Percentiles rank a stretch among this genome's conserved stretches.
phyloP scores from a whole-genome alignment of 2,797 vertebrate species.

The Eurystomus glaucurus region DNA sequence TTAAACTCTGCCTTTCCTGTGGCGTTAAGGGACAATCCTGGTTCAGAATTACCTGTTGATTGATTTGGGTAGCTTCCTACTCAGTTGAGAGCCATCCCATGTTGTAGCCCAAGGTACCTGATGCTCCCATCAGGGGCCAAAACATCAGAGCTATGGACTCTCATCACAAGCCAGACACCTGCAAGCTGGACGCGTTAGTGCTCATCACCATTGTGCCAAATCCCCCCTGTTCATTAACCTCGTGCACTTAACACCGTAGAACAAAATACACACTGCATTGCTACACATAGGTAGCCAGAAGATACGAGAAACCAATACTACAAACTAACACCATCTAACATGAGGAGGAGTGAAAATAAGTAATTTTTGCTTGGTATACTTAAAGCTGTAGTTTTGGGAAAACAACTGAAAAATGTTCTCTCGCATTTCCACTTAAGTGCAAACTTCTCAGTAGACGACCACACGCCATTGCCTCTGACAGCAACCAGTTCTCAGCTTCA shows the following conservation, averaged over 20 bases:
- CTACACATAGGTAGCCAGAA: not conserved
- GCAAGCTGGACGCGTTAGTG: not conserved
- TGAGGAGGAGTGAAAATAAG: not conserved
- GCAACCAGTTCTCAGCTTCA: not conserved
- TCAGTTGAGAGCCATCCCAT: not conserved
- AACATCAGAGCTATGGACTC: not conserved
- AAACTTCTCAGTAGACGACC: not conserved
- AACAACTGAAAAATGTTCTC: not conserved
- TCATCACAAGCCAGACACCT: not conserved
- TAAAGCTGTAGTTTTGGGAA: not conserved
- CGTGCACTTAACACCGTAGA: fast-evolving
- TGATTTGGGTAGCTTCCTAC: not conserved
- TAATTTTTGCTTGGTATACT: not conserved
- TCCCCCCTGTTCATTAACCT: not conserved
- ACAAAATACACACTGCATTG: not conserved
- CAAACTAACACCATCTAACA: not conserved
- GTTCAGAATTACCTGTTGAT: not conserved
- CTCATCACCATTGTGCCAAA: not conserved
- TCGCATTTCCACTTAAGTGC: fast-evolving
- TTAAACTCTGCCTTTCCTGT: not conserved
- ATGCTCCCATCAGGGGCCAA: not conserved
- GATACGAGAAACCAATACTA: not conserved
- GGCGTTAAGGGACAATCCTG: not conserved
- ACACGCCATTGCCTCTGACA: not conserved
- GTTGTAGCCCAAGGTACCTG: not conserved